Evolutionary conservation across 2,888 invertebrate genomes (phyloP), one percentile per base, ranked within the genome.

Genomic region (Germaria angustata): DNA sequence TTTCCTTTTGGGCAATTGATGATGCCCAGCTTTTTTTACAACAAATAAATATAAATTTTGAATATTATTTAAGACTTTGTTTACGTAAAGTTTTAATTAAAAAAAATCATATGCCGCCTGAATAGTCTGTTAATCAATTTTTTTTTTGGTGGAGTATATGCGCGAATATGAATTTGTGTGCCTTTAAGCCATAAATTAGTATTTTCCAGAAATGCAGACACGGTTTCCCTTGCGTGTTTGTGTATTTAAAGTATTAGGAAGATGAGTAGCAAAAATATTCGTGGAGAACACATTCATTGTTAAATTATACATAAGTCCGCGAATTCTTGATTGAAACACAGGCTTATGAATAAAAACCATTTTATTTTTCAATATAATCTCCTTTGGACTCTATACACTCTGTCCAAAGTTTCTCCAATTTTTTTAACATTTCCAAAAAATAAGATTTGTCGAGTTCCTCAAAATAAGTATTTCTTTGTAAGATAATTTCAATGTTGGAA

Each of bases 41-140:
- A 15, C 28, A 34, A 34, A 65, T 24, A 66, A 39, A 39, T 8
- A 61, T 39, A 44, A 49, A 51, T 36, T 32, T 63, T 1, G 41
- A 68, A 59, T 57, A 20, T 32, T 49, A 61, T 76, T 49, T 34
- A 32, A 59, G 6, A 34, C 44, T 69, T 77, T 69, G 24, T 77
- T 69, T 69, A 51, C 46, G 13, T 8, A 32, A 32, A 66, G 68
- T 20, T 41, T 28, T 20, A 63, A 15, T 41, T 17, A 36, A 39
- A 24, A 32, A 34, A 24, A 22, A 15, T 7, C 6, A 24, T n/a
- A 28, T 2, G 39, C 53, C 39, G 11, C 15, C n/a, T 11, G 4
- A n/a, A 59, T 17, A 59, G 24, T 41, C 6, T 61, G 41, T 61
- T 41, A 61, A 77, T 61, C 36, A 51, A 55, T 46, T 75, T 63